Conservation (phyloP, 2,113 vertebrate species). For the Jacana jacana region DNA sequence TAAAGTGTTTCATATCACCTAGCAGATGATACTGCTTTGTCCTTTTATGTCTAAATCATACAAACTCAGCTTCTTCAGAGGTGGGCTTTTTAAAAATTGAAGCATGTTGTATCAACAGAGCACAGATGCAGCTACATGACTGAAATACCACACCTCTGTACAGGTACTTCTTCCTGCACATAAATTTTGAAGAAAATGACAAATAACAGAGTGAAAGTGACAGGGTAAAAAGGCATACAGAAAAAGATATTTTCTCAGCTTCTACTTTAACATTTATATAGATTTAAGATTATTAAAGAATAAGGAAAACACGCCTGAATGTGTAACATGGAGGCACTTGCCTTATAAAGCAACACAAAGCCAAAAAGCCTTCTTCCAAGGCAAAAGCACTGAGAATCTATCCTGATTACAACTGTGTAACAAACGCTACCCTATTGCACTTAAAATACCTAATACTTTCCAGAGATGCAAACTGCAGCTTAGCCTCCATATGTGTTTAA, state of each 20-base stretch:
- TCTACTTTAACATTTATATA: not conserved
- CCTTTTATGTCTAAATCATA: not conserved
- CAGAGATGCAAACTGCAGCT: not conserved
- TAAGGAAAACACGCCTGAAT: not conserved
- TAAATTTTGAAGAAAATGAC: not conserved
- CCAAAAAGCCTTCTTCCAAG: not conserved
- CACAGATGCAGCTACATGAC: not conserved
- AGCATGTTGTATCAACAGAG: not conserved
- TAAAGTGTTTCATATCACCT: not conserved
- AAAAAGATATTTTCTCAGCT: not conserved
- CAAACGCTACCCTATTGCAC: not conserved
- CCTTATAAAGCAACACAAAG: not conserved
- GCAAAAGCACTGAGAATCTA: not conserved
- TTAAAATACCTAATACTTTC: not conserved
- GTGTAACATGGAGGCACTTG: fast-evolving
- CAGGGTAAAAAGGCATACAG: not conserved
- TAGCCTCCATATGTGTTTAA: not conserved
- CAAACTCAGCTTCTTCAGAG: not conserved
- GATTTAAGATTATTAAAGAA: not conserved
- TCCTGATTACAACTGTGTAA: not conserved
- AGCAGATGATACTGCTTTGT: not conserved
- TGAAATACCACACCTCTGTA: not conserved
- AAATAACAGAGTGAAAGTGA: not conserved
- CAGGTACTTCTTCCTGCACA: not conserved
- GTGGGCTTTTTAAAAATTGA: not conserved